Evolutionary conservation across 1,140 invertebrate genomes (phyloP).

Genomic region (Cecropterus lyciades): DNA sequence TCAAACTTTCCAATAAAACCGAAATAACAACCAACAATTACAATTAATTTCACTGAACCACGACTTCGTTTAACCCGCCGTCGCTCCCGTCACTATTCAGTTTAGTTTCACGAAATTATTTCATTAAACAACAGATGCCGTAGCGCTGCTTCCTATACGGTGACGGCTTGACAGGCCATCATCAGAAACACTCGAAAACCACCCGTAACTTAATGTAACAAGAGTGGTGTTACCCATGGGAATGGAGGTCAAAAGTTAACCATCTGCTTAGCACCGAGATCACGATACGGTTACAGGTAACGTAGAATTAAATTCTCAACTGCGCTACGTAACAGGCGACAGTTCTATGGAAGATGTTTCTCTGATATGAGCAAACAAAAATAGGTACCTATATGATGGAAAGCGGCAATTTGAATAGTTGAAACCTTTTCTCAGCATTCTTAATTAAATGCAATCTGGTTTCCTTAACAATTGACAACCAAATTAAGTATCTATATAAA

Average conservation of each 20-base stretch:
- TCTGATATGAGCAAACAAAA: too few relatives aligned
- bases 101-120: conserved; percentile 53
- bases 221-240: conserved; percentile 13
- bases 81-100: conserved; percentile 41
- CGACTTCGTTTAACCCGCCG: conserved; percentile 50
- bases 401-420: too few relatives aligned
- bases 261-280: conserved; percentile 45
- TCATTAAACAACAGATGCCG: conserved; percentile 55
- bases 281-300: conserved; percentile 39
- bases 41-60: conserved; percentile 35
- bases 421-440: too few relatives aligned
- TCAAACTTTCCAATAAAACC: conserved; percentile 1
- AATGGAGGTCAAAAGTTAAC: conserved; percentile 57
- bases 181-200: conserved; percentile 31
- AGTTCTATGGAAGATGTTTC: too few relatives aligned
- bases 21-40: conserved; percentile 11
- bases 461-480: too few relatives aligned
- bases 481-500: too few relatives aligned
- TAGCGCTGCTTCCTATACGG: conserved; percentile 49
- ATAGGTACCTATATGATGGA: too few relatives aligned
- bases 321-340: too few relatives aligned
- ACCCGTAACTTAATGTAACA: conserved; percentile 11
- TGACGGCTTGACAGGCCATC: conserved; percentile 57
- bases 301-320: neutral
- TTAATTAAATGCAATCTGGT: too few relatives aligned